phyloP scores from a whole-genome alignment of 1,140 invertebrate genomes.

The Drosophila ohnishii region DNA sequence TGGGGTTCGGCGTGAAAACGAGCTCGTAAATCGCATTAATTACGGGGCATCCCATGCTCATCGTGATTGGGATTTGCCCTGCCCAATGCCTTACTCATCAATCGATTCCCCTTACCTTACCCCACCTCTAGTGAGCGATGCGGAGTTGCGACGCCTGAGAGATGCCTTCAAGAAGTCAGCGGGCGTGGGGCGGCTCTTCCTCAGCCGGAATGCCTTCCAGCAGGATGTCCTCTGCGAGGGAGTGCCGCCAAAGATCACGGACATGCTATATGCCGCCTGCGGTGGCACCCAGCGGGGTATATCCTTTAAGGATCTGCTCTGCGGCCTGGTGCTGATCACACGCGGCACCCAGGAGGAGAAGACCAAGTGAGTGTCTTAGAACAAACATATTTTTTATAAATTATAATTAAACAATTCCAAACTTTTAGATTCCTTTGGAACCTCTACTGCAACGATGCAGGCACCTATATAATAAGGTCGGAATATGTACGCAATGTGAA shows the following conservation, averaged over 20 bases:
- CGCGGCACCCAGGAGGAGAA: slow-evolving; percentile 92
- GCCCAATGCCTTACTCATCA: slow-evolving; percentile 13
- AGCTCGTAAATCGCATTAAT: slow-evolving; percentile 24
- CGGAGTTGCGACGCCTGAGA: slow-evolving; percentile 90
- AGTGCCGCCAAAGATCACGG: slow-evolving; percentile 90
- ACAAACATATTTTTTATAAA: too few species aligned
- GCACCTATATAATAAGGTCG: slow-evolving; percentile 88
- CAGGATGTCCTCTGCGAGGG: slow-evolving; percentile 93
- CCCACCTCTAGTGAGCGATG: slow-evolving; percentile 88
- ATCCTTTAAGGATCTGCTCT: slow-evolving; percentile 91
- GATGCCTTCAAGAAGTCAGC: slow-evolving; percentile 93
- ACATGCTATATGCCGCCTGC: slow-evolving; percentile 91
- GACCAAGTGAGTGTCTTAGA: slow-evolving; percentile 89
- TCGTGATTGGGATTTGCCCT: slow-evolving; percentile 28
- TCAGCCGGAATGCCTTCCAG: slow-evolving; percentile 90
- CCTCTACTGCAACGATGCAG: slow-evolving; percentile 92
- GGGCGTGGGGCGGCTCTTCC: slow-evolving; percentile 87
- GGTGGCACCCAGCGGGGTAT: slow-evolving; percentile 92
- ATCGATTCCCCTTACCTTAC: neutral
- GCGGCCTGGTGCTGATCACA: slow-evolving; percentile 92
- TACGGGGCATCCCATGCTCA: slow-evolving; percentile 11
- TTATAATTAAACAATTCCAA: neutral
- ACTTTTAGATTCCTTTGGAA: slow-evolving; percentile 90
- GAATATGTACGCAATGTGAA: slow-evolving; percentile 90
- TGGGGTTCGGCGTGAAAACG: slow-evolving; percentile 10